A percentile compares a stretch with the other conserved stretches of the same genome.
Evolutionary conservation across 2,113 vertebrate species (phyloP).

Genomic region (Rafetus swinhoei): DNA sequence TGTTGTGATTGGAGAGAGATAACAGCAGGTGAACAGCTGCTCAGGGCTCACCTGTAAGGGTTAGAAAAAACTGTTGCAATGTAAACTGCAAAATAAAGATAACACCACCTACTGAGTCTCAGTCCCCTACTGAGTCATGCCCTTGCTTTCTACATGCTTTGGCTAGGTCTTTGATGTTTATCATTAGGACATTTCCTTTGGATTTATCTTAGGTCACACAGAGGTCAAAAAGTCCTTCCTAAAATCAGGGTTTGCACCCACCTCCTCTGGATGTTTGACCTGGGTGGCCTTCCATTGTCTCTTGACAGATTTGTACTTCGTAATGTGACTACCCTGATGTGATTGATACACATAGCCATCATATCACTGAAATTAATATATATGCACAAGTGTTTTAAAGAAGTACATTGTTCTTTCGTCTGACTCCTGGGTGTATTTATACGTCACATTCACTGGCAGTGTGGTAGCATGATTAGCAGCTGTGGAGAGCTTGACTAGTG

Average conservation of each 20-base stretch:
- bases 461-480: neutral
- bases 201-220: constrained; percentile 39
- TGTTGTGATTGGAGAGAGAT: neutral
- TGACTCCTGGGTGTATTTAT: neutral
- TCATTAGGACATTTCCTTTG: constrained; percentile 12
- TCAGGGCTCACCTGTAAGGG: neutral
- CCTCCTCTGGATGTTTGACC: neutral
- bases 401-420: neutral
- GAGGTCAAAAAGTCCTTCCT: neutral
- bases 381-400: neutral
- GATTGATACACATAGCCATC: neutral
- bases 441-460: neutral
- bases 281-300: neutral
- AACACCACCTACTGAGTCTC: neutral
- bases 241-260: neutral
- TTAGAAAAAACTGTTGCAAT: neutral
- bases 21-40: neutral
- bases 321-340: neutral
- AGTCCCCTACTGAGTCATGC: neutral
- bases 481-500: neutral
- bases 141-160: neutral
- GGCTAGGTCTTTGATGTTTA: constrained; percentile 45
- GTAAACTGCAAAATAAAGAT: neutral
- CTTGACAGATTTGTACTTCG: neutral
- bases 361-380: neutral